Percentiles rank a stretch among this genome's conserved stretches.
These are phyloP conservation scores for Danionella dracula DNA, from an alignment of 2,797 vertebrate species.

Conservation along the genomic window DNA sequence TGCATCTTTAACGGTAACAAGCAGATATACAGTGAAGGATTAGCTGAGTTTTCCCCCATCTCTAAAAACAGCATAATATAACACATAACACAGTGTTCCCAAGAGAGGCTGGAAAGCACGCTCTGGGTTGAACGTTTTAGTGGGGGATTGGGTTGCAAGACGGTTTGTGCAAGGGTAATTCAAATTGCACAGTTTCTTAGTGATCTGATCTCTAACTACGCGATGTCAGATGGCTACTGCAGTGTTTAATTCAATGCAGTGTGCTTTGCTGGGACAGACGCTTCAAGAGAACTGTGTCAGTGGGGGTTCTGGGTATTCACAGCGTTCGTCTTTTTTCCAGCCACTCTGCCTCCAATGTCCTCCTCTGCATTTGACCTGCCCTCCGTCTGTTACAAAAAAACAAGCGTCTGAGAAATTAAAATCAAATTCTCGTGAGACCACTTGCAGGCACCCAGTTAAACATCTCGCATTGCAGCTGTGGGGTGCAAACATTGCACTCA, in stretches of 20 bases:
- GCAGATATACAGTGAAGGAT: conserved; percentile 25
- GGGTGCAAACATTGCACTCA: conserved; percentile 18
- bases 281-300: conserved; percentile 38
- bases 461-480: conserved; percentile 72
- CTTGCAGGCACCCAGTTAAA: conserved; percentile 76
- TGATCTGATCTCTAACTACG: neutral
- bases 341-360: conserved; percentile 48
- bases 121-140: neutral
- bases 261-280: conserved; percentile 41
- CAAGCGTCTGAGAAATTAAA: conserved; percentile 60
- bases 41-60: conserved; percentile 23
- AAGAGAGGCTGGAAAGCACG: conserved; percentile 10
- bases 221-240: neutral
- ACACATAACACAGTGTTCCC: neutral
- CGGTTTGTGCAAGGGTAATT: conserved; percentile 1
- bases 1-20: conserved; percentile 40
- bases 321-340: conserved; percentile 63
- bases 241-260: neutral
- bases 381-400: conserved; percentile 54
- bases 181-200: neutral
- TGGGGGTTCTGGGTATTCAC: conserved; percentile 46
- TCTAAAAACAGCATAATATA: conserved; percentile 27
- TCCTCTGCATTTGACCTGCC: conserved; percentile 54
- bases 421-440: conserved; percentile 60
- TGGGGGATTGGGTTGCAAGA: neutral